These are phyloP conservation scores for Agriopis leucophaearia DNA, from an alignment of 2,888 invertebrate genomes.

Conservation along the genomic window DNA sequence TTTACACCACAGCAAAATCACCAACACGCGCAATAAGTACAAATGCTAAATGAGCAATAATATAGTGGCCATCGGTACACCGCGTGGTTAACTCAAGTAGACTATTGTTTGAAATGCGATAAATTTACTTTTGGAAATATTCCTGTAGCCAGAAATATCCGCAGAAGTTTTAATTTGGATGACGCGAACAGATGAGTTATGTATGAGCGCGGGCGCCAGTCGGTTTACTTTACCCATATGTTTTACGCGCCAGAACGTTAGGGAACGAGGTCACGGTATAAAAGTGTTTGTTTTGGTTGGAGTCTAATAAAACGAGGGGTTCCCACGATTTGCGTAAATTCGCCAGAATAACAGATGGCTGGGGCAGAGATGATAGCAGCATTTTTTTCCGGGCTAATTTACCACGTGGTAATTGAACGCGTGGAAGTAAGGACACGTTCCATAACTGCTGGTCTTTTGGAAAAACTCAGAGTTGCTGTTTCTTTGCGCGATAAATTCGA, in stretches of 20 bases:
- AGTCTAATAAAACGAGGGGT: constrained; percentile 49
- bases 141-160: constrained; percentile 19
- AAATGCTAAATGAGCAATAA: not conserved
- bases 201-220: constrained; percentile 27
- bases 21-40: not conserved
- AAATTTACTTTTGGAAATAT: constrained; percentile 20
- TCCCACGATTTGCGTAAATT: constrained; percentile 59
- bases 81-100: not conserved
- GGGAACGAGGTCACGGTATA: constrained; percentile 64
- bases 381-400: not conserved
- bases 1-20: not conserved
- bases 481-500: too few species aligned
- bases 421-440: too few species aligned
- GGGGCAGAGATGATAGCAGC: constrained; percentile 14
- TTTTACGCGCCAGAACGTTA: constrained; percentile 48
- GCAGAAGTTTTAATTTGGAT: constrained; percentile 39
- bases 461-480: too few species aligned
- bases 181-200: constrained; percentile 41
- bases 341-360: constrained; percentile 27
- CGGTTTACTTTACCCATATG: constrained; percentile 48
- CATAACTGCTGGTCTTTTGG: too few species aligned
- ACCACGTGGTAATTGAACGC: not conserved
- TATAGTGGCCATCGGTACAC: not conserved
- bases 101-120: constrained; percentile 12
- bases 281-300: constrained; percentile 58